Base-by-base conservation (phyloP, 2,888 invertebrate species). In the Corbicula japonica region DNA sequence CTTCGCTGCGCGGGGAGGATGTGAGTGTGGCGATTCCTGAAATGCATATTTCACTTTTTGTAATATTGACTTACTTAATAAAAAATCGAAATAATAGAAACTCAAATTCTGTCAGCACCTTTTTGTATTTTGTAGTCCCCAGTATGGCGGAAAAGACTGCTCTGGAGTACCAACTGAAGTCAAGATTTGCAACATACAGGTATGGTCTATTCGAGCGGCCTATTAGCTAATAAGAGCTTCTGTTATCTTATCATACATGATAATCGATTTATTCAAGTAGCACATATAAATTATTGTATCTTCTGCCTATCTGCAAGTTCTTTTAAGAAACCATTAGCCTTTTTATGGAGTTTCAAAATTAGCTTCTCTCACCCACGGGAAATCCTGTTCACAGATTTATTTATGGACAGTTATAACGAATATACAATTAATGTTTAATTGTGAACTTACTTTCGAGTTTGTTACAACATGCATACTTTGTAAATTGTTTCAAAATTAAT, bases 141-240 rank as follows among this genome's bases (percentile, higher is more conserved):
- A 83, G 35, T 86, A 84, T 73, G 88, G 87, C 26, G 90, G 90
- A 6, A 80, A 76, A 61, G n/a, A 73, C 0, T 90, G 90, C 60
- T 26, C 6, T 15, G 90, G 89, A 18, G 46, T 70, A n/a, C 62
- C 72, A 23, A 48, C 75, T 10, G 72, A 71, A 30, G 85, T 85
- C 1, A 79, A 81, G 44, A 35, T 90, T 8, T 89, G 90, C 73
- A 89, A 90, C 61, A 46, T 86, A 15, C 78, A 88, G 86, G 90
- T 89, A 78, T 58, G 61, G 50, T 21, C n/a, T 26, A 50, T 50
- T n/a, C n/a, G n/a, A n/a, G n/a, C n/a, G n/a, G n/a, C n/a, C n/a
- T n/a, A n/a, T n/a, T n/a, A n/a, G n/a, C n/a, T n/a, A n/a, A n/a
- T n/a, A n/a, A n/a, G n/a, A n/a, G n/a, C n/a, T n/a, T n/a, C n/a